phyloP scores from a whole-genome alignment of 2,888 invertebrate genomes.

The Cryptocheilus praepositus region DNA sequence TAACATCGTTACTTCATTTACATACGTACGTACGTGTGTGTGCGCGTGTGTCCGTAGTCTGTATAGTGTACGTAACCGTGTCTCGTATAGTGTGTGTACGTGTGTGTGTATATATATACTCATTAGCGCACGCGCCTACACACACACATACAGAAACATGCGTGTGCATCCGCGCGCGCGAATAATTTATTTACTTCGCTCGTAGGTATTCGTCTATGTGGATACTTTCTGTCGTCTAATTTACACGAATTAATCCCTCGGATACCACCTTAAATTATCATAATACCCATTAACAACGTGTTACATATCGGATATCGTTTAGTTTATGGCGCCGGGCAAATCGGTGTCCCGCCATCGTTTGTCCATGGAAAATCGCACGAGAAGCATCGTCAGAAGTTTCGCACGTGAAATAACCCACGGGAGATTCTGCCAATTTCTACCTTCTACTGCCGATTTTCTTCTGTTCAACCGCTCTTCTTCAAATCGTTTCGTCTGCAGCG shows the following conservation, averaged over 20 bases:
- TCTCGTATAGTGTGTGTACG: conserved; percentile 31
- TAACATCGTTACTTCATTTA: conserved; percentile 31
- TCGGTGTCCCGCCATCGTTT: conserved; percentile 25
- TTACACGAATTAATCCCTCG: conserved; percentile 67
- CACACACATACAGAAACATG: conserved; percentile 2
- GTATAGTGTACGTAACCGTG: conserved; percentile 5
- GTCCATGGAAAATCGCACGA: neutral
- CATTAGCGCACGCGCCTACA: neutral
- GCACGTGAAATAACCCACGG: too few relatives aligned
- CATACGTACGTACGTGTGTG: conserved; percentile 10
- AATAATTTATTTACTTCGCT: conserved; percentile 54
- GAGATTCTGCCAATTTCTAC: too few relatives aligned
- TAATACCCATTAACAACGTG: conserved; percentile 61
- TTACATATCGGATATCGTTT: conserved; percentile 60
- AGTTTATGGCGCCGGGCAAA: conserved; percentile 18
- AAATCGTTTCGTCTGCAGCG: too few relatives aligned
- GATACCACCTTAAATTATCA: conserved; percentile 57
- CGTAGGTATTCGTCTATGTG: conserved; percentile 66
- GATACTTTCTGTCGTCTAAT: conserved; percentile 73
- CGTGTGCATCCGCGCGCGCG: conserved; percentile 30
- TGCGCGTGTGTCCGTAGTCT: neutral
- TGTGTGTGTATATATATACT: conserved; percentile 31
- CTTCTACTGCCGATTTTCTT: too few relatives aligned
- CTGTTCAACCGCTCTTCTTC: too few relatives aligned
- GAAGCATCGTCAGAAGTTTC: too few relatives aligned